Evolutionary conservation across 2,113 vertebrate genomes (phyloP).

Genomic region (Seriola quinqueradiata): DNA sequence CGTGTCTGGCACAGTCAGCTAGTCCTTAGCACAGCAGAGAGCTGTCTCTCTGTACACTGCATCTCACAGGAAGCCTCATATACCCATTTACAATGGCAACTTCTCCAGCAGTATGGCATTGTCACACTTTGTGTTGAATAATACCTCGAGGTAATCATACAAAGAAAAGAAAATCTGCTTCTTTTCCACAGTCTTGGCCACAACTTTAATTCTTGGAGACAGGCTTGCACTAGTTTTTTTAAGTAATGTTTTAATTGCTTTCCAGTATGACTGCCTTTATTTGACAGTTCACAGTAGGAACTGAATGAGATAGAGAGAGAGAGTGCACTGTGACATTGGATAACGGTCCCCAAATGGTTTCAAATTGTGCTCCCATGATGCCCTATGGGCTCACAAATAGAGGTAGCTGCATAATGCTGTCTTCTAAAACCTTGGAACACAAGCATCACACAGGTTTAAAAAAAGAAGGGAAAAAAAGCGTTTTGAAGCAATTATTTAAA

Average conservation of each 20-base stretch:
- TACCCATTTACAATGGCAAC: constrained; percentile 20
- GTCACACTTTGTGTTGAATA: constrained; percentile 24
- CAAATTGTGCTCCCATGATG: background rate
- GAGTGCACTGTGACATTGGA: background rate
- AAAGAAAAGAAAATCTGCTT: background rate
- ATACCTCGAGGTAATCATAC: constrained; percentile 9
- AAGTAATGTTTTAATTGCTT: background rate
- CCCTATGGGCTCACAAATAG: background rate
- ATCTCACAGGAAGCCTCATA: constrained; percentile 38
- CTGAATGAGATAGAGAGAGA: background rate
- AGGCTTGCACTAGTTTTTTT: background rate
- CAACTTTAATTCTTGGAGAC: background rate
- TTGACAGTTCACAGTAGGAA: background rate
- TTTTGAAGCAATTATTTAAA: background rate
- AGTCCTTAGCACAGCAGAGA: constrained; percentile 50
- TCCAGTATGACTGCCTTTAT: background rate
- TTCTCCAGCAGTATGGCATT: constrained; percentile 37
- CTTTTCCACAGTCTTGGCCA: background rate
- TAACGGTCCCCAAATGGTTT: background rate
- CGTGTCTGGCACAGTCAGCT: constrained; percentile 53
- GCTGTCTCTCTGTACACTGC: constrained; percentile 40
- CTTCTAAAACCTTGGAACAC: background rate
- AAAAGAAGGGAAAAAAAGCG: too few species aligned
- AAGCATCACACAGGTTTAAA: background rate
- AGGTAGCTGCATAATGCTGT: background rate